Percentiles rank a stretch among this genome's conserved stretches.
Evolutionary conservation across 2,888 invertebrate genomes (phyloP).

Genomic region (Helobdella robusta): DNA sequence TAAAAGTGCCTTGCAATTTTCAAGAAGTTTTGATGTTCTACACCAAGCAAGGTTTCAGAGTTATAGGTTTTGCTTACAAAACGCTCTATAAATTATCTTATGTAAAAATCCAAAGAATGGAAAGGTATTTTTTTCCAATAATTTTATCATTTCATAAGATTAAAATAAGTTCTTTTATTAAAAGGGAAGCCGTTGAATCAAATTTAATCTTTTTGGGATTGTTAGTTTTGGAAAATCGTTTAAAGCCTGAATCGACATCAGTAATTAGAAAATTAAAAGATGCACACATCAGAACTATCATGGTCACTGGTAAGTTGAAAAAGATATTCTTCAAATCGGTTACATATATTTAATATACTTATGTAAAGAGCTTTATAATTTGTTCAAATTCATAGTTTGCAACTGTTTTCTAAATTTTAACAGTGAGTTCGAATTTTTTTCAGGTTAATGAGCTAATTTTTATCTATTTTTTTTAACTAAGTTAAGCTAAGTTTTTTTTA

Average conservation of each 20-base stretch:
- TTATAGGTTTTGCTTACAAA: slow-evolving; percentile 53
- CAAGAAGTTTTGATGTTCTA: slow-evolving; percentile 51
- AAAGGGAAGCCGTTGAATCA: slow-evolving; percentile 57
- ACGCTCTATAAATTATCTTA: slow-evolving; percentile 48
- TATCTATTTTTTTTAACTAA: no score
- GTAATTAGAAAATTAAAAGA: slow-evolving; percentile 67
- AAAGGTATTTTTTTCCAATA: slow-evolving; percentile 37
- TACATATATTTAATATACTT: no score
- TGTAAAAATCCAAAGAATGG: slow-evolving; percentile 47
- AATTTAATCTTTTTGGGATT: slow-evolving; percentile 62
- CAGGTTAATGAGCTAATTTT: no score
- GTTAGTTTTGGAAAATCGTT: slow-evolving; percentile 83
- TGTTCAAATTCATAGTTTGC: no score
- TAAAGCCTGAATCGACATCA: slow-evolving; percentile 76
- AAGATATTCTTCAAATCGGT: no score
- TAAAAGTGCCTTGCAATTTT: slow-evolving; percentile 54
- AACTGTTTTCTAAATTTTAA: no score
- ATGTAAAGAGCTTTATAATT: no score
- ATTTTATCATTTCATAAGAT: not conserved
- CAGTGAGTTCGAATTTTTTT: no score
- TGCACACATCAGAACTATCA: slow-evolving; percentile 79
- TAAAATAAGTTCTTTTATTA: not conserved
- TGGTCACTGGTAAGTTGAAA: slow-evolving; percentile 93
- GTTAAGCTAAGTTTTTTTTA: no score
- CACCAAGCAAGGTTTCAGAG: slow-evolving; percentile 53